phyloP scores from a whole-genome alignment of 2,888 invertebrate genomes.

The Margaritifera margaritifera region DNA sequence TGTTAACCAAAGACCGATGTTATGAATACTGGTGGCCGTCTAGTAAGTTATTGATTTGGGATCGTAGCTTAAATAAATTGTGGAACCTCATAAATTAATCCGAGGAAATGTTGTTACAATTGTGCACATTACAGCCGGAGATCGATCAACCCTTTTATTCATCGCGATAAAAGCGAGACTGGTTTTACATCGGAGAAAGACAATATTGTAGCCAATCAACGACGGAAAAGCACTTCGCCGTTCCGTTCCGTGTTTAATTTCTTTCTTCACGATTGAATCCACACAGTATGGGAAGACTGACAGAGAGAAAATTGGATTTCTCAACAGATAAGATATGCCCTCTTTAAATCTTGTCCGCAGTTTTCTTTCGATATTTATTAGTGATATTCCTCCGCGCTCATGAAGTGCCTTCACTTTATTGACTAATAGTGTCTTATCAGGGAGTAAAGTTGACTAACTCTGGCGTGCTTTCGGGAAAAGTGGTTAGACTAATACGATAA shows the following conservation, averaged over 20 bases:
- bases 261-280: constrained; percentile 50
- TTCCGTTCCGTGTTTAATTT: constrained; percentile 54
- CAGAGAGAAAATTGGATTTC: constrained; percentile 66
- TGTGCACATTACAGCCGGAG: constrained; percentile 24
- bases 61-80: constrained; percentile 39
- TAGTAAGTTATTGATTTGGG: constrained; percentile 23
- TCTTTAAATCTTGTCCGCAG: constrained; percentile 26
- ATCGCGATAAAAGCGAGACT: constrained; percentile 24
- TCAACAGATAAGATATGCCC: constrained; percentile 37
- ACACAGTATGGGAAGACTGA: constrained; percentile 51
- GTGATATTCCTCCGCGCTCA: constrained; percentile 38
- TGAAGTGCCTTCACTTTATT: constrained; percentile 24
- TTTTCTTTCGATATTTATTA: constrained; percentile 36
- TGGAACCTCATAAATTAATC: constrained; percentile 40
- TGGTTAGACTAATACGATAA: constrained; percentile 40
- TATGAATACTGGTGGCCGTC: constrained; percentile 14
- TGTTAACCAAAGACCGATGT: neutral
- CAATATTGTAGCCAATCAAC: constrained; percentile 42
- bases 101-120: constrained; percentile 46
- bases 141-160: constrained; percentile 25
- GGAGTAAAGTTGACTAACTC: constrained; percentile 34
- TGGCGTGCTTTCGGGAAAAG: constrained; percentile 32
- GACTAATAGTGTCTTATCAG: constrained; percentile 28
- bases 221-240: constrained; percentile 48
- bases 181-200: constrained; percentile 20